These are phyloP conservation scores for Diabrotica undecimpunctata DNA, from an alignment of 1,140 invertebrate genomes.

Conservation along the genomic window DNA sequence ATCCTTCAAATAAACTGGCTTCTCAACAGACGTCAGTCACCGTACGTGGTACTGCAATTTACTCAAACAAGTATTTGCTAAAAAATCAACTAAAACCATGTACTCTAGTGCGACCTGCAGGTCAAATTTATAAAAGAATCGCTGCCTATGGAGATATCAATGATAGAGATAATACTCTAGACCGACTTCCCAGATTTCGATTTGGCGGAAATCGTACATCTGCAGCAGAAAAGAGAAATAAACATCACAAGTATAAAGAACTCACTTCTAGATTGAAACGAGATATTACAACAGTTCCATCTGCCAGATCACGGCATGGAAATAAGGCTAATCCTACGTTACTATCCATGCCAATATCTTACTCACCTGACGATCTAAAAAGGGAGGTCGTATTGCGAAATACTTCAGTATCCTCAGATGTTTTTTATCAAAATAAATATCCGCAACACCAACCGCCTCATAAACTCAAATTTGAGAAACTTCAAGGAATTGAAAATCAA, in stretches of 20 bases:
- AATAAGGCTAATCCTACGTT: constrained; percentile 34
- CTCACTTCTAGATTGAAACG: constrained; percentile 70
- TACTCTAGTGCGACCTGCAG: constrained; percentile 29
- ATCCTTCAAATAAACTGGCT: constrained; percentile 49
- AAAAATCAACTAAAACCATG: constrained; percentile 38
- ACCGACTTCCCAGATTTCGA: constrained; percentile 71
- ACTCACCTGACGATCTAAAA: background rate
- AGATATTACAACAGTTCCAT: constrained; percentile 48
- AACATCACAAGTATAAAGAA: constrained; percentile 68
- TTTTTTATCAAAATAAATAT: constrained; percentile 59
- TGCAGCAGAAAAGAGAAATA: constrained; percentile 50
- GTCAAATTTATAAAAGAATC: constrained; percentile 35
- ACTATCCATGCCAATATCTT: constrained; percentile 18
- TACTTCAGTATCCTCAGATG: constrained; percentile 75
- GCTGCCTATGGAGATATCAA: constrained; percentile 31
- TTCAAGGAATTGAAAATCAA: constrained; percentile 17
- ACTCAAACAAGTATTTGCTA: constrained; percentile 33
- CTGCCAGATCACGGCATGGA: constrained; percentile 45
- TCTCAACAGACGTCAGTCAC: constrained; percentile 29
- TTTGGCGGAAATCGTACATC: constrained; percentile 63
- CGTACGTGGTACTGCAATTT: constrained; percentile 38
- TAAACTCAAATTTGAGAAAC: background rate
- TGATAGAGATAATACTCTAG: constrained; percentile 55
- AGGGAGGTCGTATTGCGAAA: constrained; percentile 55
- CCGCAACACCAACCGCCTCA: constrained; percentile 32